These are phyloP conservation scores for Labeo catla DNA, from an alignment of 2,113 vertebrate species.

Conservation along the genomic window DNA sequence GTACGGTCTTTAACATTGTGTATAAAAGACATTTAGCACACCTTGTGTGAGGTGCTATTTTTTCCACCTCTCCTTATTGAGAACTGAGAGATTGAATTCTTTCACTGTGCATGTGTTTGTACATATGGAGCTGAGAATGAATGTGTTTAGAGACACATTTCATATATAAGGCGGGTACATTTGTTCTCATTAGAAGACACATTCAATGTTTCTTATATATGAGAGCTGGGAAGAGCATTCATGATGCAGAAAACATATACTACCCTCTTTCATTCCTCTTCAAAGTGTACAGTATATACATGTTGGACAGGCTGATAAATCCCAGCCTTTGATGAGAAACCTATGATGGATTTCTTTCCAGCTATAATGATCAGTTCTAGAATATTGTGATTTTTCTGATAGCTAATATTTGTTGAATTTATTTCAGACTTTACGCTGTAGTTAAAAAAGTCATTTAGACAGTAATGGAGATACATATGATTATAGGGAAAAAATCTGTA, in stretches of 20 bases:
- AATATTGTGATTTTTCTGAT: background rate
- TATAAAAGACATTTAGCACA: background rate
- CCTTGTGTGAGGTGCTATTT: background rate
- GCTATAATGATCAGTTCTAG: background rate
- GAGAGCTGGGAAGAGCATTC: background rate
- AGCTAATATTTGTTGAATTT: background rate
- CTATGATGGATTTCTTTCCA: background rate
- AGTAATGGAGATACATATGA: background rate
- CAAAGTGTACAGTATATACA: background rate
- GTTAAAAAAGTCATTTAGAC: background rate
- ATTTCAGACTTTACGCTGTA: background rate
- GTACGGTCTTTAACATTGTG: background rate
- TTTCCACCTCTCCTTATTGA: conserved; percentile 6
- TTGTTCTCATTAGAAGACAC: background rate
- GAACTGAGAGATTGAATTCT: conserved; percentile 18
- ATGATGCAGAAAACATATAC: background rate
- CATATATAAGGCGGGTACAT: background rate
- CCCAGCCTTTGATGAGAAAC: background rate
- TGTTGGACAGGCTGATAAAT: background rate
- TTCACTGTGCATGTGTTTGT: conserved; percentile 15
- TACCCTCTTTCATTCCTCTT: background rate
- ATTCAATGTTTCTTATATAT: background rate
- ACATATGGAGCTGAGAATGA: background rate
- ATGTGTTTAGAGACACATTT: background rate
- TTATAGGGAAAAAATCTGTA: background rate